These are phyloP conservation scores for Chelmon rostratus DNA, from an alignment of 2,797 vertebrate species.

Conservation along the genomic window DNA sequence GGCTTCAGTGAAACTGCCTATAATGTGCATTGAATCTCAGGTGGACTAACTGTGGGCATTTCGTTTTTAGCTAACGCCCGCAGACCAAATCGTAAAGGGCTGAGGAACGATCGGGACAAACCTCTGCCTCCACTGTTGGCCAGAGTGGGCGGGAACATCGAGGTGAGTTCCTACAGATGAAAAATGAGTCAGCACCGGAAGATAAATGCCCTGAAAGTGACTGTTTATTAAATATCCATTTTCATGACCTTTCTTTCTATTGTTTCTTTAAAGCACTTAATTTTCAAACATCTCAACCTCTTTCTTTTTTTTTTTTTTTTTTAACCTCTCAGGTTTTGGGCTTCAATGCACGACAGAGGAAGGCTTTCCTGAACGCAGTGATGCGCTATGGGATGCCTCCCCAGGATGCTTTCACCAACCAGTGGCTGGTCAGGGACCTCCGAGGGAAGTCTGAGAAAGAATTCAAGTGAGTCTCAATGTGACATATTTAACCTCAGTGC, in stretches of 20 bases:
- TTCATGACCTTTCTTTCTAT: neutral
- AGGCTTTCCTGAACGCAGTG: constrained; percentile 98
- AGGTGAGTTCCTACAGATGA: constrained; percentile 84
- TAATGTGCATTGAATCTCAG: neutral
- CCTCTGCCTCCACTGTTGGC: constrained; percentile 96
- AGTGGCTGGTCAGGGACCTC: constrained; percentile 97
- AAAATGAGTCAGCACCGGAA: neutral
- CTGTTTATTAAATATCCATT: neutral
- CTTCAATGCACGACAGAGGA: constrained; percentile 97
- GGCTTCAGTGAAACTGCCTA: neutral
- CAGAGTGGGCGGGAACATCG: constrained; percentile 98
- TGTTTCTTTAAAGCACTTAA: neutral
- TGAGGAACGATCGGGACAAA: constrained; percentile 98
- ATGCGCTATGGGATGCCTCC: constrained; percentile 99
- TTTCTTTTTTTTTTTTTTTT: neutral
- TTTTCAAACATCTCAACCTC: neutral
- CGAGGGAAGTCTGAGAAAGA: constrained; percentile 98
- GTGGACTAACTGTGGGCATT: neutral
- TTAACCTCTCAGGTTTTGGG: constrained; percentile 90
- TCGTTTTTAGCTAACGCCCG: constrained; percentile 87
- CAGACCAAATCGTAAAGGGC: constrained; percentile 94
- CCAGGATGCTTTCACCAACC: constrained; percentile 98
- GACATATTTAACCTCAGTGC: neutral
- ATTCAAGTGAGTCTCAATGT: constrained; percentile 90
- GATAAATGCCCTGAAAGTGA: neutral